phyloP scores from a whole-genome alignment of 1,140 invertebrate genomes.

The Drosophila ficusphila region DNA sequence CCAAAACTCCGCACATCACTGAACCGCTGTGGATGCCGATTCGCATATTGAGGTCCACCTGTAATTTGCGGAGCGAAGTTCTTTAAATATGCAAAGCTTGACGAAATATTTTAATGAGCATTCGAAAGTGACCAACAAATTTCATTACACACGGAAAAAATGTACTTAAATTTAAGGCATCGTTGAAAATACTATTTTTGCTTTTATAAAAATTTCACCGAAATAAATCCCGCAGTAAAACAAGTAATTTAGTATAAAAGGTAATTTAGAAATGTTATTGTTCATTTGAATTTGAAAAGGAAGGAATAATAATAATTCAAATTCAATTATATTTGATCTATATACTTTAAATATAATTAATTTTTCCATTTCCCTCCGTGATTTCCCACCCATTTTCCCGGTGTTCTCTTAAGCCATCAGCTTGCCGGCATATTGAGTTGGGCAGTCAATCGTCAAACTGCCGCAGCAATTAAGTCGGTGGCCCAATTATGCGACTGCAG shows the following conservation, averaged over 20 bases:
- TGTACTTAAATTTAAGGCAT: not conserved
- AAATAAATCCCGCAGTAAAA: no score
- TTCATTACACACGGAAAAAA: not conserved
- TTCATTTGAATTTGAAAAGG: no score
- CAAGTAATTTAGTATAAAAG: no score
- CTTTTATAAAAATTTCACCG: no score
- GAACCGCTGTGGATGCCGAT: conserved; percentile 98
- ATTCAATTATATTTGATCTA: no score
- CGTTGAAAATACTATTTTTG: no score
- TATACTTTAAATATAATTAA: no score
- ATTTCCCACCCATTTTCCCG: not conserved
- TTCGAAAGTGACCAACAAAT: not conserved
- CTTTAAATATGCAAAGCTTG: conserved; percentile 46
- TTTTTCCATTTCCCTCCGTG: not conserved
- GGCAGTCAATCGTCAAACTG: conserved; percentile 33
- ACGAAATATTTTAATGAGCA: not conserved
- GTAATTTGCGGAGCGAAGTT: conserved; percentile 35
- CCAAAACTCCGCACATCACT: conserved; percentile 96
- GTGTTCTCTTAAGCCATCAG: not conserved
- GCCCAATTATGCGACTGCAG: conserved; percentile 57
- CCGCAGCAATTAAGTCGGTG: conserved; percentile 45
- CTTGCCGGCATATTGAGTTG: not conserved
- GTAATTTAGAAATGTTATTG: no score
- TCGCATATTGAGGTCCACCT: conserved; percentile 97
- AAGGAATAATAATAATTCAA: no score